These are phyloP conservation scores for Pimpla rufipes DNA, from an alignment of 2,888 invertebrate species.

Conservation along the genomic window DNA sequence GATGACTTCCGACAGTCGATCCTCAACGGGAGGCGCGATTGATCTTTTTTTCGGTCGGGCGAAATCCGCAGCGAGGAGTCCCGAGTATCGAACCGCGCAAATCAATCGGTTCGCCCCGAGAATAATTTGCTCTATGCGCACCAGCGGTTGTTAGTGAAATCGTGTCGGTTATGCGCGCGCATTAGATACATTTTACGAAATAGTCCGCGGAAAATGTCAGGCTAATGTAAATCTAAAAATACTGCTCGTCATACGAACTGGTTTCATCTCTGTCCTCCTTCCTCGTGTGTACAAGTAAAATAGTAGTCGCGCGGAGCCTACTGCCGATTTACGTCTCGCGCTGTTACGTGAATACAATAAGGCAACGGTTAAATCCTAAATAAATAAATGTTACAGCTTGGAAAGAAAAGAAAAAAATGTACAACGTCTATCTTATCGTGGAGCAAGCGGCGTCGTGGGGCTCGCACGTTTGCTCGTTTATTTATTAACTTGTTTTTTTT, in stretches of 20 bases:
- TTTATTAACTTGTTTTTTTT: constrained; percentile 9
- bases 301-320: constrained; percentile 66
- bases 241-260: constrained; percentile 82
- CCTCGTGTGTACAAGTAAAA: constrained; percentile 56
- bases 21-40: constrained; percentile 8
- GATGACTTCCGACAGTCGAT: constrained; percentile 16
- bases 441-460: not conserved
- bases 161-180: constrained; percentile 67
- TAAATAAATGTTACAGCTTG: constrained; percentile 79
- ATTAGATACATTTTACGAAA: constrained; percentile 73
- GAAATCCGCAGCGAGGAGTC: not conserved
- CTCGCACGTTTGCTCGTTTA: not conserved
- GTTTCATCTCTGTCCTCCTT: constrained; percentile 52
- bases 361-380: constrained; percentile 80
- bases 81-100: constrained; percentile 4
- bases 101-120: not conserved
- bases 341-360: constrained; percentile 79
- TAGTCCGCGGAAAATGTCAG: constrained; percentile 79
- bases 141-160: constrained; percentile 25
- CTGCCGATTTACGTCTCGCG: constrained; percentile 72
- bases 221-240: constrained; percentile 83
- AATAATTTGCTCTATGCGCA: not conserved
- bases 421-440: constrained; percentile 69
- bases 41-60: not conserved
- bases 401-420: constrained; percentile 76